Evolutionary conservation across 2,797 vertebrate species (phyloP).

Genomic region (Anguilla marmorata): DNA sequence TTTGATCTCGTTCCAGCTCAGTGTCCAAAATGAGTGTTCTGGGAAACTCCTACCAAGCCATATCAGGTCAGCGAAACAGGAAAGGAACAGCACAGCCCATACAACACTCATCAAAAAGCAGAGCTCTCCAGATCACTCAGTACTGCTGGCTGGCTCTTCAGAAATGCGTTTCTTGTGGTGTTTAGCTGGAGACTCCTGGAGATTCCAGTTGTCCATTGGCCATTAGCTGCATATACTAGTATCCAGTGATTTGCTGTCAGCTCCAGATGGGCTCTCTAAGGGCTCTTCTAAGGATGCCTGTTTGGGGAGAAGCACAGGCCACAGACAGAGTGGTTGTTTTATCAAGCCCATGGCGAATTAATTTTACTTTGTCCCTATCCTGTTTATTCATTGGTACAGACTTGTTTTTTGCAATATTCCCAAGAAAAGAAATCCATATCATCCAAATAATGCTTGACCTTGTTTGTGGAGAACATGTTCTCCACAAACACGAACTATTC

Average conservation of each 20-base stretch:
- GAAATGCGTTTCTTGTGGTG: background rate
- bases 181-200: background rate
- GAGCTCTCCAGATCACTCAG: background rate
- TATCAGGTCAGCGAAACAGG: slow-evolving; percentile 7
- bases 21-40: background rate
- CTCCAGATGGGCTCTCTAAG: slow-evolving; percentile 21
- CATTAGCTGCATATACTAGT: background rate
- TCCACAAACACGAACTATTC: slow-evolving; percentile 32
- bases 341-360: background rate
- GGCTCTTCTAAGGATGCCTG: background rate
- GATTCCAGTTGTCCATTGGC: background rate
- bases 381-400: slow-evolving; percentile 34
- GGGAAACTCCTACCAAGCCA: background rate
- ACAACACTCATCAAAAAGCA: background rate
- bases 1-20: slow-evolving; percentile 12
- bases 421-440: background rate
- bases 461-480: slow-evolving; percentile 26
- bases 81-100: background rate
- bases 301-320: slow-evolving; percentile 28
- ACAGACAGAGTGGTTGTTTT: slow-evolving; percentile 29
- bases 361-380: slow-evolving; percentile 19
- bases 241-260: slow-evolving; percentile 8
- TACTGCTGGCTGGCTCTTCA: background rate
- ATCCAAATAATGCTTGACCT: background rate
- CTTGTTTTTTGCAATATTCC: background rate